These are phyloP conservation scores for Drosophila neocordata DNA, from an alignment of 1,140 invertebrate genomes.

Conservation along the genomic window DNA sequence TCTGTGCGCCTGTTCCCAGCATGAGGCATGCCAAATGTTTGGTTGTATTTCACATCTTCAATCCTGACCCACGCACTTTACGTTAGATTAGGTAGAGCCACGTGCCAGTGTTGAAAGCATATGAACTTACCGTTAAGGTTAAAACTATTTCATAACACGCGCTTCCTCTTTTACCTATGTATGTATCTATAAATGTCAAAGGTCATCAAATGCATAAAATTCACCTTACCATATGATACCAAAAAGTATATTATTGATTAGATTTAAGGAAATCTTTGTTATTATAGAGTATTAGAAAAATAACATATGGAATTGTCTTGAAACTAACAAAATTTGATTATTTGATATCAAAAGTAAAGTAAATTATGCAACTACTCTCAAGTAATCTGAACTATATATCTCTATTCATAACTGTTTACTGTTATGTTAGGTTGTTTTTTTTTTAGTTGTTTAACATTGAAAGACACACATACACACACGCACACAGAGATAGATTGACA, in stretches of 20 bases:
- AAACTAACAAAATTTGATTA: too few relatives aligned
- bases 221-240: neutral
- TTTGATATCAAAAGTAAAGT: neutral
- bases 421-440: slow-evolving; percentile 22
- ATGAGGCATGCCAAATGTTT: slow-evolving; percentile 77
- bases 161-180: too few relatives aligned
- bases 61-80: slow-evolving; percentile 36
- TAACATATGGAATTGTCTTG: too few relatives aligned
- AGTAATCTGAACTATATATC: slow-evolving; percentile 31
- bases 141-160: neutral
- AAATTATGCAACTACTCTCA: neutral
- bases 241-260: slow-evolving; percentile 15
- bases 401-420: neutral
- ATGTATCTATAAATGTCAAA: neutral
- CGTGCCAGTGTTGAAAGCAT: neutral
- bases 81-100: neutral
- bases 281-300: too few relatives aligned
- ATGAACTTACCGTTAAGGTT: neutral
- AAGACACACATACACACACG: slow-evolving; percentile 13
- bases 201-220: slow-evolving; percentile 2
- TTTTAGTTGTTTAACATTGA: slow-evolving; percentile 22
- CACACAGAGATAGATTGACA: slow-evolving; percentile 16
- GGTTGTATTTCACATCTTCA: slow-evolving; percentile 54
- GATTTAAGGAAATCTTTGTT: too few relatives aligned
- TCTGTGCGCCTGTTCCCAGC: slow-evolving; percentile 66